Evolutionary conservation across 2,888 invertebrate genomes (phyloP).

Genomic region (Ormyrus thymus): DNA sequence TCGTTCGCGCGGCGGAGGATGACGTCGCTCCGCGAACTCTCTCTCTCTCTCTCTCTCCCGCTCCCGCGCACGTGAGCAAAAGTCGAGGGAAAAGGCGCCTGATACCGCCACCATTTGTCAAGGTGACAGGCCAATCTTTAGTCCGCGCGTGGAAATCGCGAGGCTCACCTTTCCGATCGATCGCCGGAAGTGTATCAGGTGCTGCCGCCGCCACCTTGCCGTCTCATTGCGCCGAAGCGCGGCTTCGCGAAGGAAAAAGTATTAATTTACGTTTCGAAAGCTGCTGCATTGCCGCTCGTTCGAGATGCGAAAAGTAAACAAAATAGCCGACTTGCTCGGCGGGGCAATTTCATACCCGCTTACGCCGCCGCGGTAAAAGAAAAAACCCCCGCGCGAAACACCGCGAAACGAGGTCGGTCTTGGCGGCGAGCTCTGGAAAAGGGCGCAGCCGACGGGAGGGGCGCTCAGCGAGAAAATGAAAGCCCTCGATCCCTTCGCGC

Average conservation of each 20-base stretch:
- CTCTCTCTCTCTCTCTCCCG: too few species aligned
- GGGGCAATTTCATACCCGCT: conserved; percentile 4
- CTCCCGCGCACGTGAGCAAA: too few species aligned
- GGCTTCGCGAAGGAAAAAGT: too few species aligned
- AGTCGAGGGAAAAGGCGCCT: too few species aligned
- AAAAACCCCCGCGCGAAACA: background rate
- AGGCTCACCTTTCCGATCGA: background rate
- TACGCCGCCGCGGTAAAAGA: background rate
- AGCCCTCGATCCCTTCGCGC: too few species aligned
- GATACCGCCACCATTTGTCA: conserved; percentile 67
- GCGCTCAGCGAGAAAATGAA: background rate
- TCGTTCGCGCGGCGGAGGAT: conserved; percentile 21
- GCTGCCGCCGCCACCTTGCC: background rate
- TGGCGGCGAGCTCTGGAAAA: background rate
- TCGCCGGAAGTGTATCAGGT: conserved; percentile 28
- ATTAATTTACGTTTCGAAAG: too few species aligned
- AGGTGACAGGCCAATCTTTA: conserved; percentile 71
- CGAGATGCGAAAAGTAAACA: too few species aligned
- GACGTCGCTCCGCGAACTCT: background rate
- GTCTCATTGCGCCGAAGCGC: too few species aligned
- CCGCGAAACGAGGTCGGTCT: background rate
- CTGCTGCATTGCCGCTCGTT: too few species aligned
- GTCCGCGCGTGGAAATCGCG: conserved; percentile 47
- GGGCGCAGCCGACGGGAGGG: background rate
- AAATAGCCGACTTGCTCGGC: background rate